Percentiles rank a stretch among this genome's conserved stretches.
phyloP scores from a whole-genome alignment of 2,797 vertebrate genomes.

The Mus minutoides region DNA sequence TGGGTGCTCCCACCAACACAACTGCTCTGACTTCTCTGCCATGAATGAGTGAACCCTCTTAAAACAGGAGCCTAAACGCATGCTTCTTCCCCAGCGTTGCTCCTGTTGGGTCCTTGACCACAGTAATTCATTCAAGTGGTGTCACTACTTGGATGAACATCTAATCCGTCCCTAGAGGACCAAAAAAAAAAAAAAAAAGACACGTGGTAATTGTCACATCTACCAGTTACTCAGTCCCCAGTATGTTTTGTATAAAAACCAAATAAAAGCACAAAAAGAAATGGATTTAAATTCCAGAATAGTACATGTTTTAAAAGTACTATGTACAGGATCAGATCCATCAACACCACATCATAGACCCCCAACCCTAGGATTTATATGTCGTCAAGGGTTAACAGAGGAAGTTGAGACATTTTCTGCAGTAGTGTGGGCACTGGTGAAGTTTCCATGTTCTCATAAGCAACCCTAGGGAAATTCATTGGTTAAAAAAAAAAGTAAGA shows the following conservation, averaged over 20 bases:
- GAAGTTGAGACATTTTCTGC: background rate
- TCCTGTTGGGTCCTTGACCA: too few species aligned
- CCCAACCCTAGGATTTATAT: background rate
- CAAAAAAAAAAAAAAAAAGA: background rate
- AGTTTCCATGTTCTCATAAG: background rate
- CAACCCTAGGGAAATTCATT: background rate
- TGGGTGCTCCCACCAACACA: background rate
- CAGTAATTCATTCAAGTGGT: background rate
- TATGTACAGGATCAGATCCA: background rate
- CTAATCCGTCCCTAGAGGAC: background rate
- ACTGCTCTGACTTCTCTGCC: background rate
- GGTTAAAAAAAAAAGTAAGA: background rate
- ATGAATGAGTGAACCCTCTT: background rate
- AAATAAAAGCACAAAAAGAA: background rate
- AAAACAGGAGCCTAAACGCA: background rate
- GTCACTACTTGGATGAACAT: background rate
- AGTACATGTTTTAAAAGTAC: background rate
- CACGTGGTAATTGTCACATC: background rate
- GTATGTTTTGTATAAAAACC: background rate
- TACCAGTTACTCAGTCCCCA: background rate
- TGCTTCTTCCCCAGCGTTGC: background rate
- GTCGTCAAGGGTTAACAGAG: background rate
- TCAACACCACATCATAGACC: background rate
- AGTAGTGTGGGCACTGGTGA: background rate
- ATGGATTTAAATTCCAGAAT: background rate